Evolutionary conservation across 92 coral and sea anemone species (phyloP), one percentile per base, ranked within the genome.

Genomic region (Micromussa lordhowensis): DNA sequence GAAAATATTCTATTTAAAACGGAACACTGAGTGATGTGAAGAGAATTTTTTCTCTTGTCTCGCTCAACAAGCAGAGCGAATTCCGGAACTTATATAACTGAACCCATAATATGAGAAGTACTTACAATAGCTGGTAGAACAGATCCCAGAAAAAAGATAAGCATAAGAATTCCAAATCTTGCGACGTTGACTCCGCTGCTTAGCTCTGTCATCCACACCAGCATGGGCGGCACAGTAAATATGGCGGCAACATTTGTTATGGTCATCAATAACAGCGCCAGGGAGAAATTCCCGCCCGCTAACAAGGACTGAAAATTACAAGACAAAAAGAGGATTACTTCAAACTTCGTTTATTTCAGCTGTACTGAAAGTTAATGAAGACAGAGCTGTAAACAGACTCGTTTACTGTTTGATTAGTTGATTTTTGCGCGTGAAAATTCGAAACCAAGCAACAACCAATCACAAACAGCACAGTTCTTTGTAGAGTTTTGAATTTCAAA

Each of bases 101-200:
- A 36, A 36, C 4, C 38, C 38, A 5, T 36, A 2, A 36, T 36
- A 9, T 9, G 10, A 8, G 19, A 8, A 49, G 19, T 79, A 87
- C 99, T 96, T 80, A 97, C 99, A 86, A 94, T 72, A 4, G 93
- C 77, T 53, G 99, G 99, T 12, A 97, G 83, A 4, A 91, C 76
- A 7, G 91, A 91, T 34, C 88, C 92, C n/a, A 90, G 88, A 26
- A 87, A 28, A 48, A 97, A 95, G 40, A 96, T 63, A 10, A 94
- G 93, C 73, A 96, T 88, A 28, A 97, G 81, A 31, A 75, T 49
- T 28, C 93, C 95, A 88, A 94, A 88, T 54, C 90, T 88, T 81
- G 89, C 64, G 58, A 90, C 51, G 30, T 81, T 88, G 57, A 92
- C 96, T 79, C 57, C 85, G 71, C 92, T 91, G 79, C 72, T 90